Evolutionary conservation across 2,113 vertebrate genomes (phyloP), one percentile per base, ranked within the genome.

Genomic region (Zosterops hypoxanthus): DNA sequence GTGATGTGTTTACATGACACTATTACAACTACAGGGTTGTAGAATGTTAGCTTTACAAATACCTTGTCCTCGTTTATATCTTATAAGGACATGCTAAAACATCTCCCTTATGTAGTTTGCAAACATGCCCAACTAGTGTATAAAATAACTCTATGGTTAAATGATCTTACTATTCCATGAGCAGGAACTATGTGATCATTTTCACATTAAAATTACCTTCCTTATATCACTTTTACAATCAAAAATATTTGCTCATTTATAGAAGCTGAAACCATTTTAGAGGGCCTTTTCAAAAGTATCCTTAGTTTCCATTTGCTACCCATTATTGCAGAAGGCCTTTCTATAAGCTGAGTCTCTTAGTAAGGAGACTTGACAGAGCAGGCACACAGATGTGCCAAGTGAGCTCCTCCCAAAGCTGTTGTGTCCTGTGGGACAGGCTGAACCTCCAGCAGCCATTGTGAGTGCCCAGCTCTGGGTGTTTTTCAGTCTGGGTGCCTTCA

Each of bases 381-480:
- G 79, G 41, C 64, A 46, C 31, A 28, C 5, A 3, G 11, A 8
- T 11, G 2, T 18, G 34, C 25, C 12, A 47, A 21, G 25, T 14
- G 46, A 63, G n/a, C 26, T 50, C 29, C 57, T 76, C 59, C 17
- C 59, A 24, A 9, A 57, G 64, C 69, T 50, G 42, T 12, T 5
- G 12, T 39, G 39, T 39, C 39, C 39, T 39, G 0, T 0, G 15
- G 44, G 39, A 55, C 23, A 81, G 47, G 33, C 42, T 3, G 2
- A 49, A 33, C 28, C 29, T 55, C 36, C 60, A 19, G 4, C n/a
- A 23, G 64, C 31, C 52, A 3, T 4, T 21, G 29, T 0, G 0
- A 42, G 41, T 8, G 2, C 31, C 60, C 64, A 59, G 28, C 56
- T 70, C 69, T 17, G 11, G 11, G 9, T 34, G 22, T 12, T 31